phyloP scores from a whole-genome alignment of 2,888 invertebrate species.

The Drosophila kambysellisi region DNA sequence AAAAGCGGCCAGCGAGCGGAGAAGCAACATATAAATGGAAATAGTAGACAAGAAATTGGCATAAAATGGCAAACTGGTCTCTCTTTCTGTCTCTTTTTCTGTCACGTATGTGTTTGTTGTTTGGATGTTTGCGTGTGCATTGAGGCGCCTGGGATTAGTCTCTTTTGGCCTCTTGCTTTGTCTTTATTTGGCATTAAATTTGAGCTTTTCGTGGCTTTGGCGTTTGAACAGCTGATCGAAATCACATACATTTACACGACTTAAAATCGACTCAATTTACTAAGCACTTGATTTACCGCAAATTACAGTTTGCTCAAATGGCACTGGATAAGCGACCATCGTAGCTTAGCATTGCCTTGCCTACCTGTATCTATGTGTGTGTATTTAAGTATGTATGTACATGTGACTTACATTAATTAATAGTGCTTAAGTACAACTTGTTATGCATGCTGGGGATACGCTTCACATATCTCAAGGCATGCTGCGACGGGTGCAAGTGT shows the following conservation, averaged over 20 bases:
- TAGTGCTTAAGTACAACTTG: slow-evolving; percentile 26
- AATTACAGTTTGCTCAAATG: slow-evolving; percentile 40
- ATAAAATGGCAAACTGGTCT: slow-evolving; percentile 60
- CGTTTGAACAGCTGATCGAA: slow-evolving; percentile 52
- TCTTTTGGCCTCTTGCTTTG: slow-evolving; percentile 44
- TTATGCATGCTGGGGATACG: slow-evolving; percentile 24
- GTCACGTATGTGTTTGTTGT: slow-evolving; percentile 8
- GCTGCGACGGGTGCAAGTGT: slow-evolving; percentile 19
- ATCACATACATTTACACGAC: background rate
- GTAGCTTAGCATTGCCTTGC: slow-evolving; percentile 23
- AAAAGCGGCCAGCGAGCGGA: slow-evolving; percentile 35
- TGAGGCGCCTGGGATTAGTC: slow-evolving; percentile 43
- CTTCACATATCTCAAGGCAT: slow-evolving; percentile 33
- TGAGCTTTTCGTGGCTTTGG: slow-evolving; percentile 44
- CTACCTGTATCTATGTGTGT: slow-evolving; percentile 8
- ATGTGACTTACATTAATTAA: slow-evolving; percentile 6
- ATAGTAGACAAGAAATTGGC: slow-evolving; percentile 44
- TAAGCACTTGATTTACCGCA: slow-evolving; percentile 54
- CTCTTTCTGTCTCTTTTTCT: slow-evolving; percentile 16
- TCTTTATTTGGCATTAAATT: slow-evolving; percentile 60
- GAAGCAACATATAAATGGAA: slow-evolving; percentile 52
- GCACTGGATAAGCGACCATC: slow-evolving; percentile 33
- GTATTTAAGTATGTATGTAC: background rate
- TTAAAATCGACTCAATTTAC: slow-evolving; percentile 50
- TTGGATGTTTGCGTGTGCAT: slow-evolving; percentile 4